Base-by-base conservation (phyloP, 2,888 invertebrate species). In the Mesorhabditis spiculigera region DNA sequence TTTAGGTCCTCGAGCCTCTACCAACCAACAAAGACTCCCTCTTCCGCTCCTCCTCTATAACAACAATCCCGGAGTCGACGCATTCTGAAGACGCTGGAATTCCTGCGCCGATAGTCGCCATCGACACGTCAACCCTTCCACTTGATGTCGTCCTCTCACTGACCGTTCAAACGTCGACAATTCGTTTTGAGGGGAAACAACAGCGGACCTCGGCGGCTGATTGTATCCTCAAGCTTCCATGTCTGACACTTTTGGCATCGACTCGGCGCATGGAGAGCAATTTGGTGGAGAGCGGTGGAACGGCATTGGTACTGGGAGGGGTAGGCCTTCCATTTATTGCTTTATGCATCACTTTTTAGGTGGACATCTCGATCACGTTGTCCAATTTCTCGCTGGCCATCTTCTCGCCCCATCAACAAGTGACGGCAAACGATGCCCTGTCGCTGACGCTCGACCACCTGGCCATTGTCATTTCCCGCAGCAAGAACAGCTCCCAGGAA, bases 121-220 rank as follows among this genome's bases (percentile, higher is more conserved):
- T 50, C n/a, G 82, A 83, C 78, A 76, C 80, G 74, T 81, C 73
- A 43, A 94, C 95, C 69, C 96, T 98, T 87, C 97, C 97, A 0
- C 95, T 98, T 0, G 97, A 98, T 88, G 95, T 98, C 43, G 93
- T 98, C 80, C 95, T 98, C 63, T 95, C 95, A 88, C 93, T 98
- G 89, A 93, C 94, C 87, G 95, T 97, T 91, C 95, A 96, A 87
- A 95, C 96, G 0, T 94, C 94, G 69, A 93, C 94, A 0, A 94
- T 96, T 87, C 89, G 96, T 72, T 97, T 98, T 88, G 80, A 83
- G 58, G 83, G 83, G 16, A 76, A 79, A 66, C 76, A 77, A 67
- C 75, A 72, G 65, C 70, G 78, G 63, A 77, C 75, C 8, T 75
- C 81, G 10, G 82, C 82, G 8, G 82, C 83, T 4, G 82, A 84